Evolutionary conservation across 2,797 vertebrate species (phyloP).

Genomic region (Crenichthys baileyi): DNA sequence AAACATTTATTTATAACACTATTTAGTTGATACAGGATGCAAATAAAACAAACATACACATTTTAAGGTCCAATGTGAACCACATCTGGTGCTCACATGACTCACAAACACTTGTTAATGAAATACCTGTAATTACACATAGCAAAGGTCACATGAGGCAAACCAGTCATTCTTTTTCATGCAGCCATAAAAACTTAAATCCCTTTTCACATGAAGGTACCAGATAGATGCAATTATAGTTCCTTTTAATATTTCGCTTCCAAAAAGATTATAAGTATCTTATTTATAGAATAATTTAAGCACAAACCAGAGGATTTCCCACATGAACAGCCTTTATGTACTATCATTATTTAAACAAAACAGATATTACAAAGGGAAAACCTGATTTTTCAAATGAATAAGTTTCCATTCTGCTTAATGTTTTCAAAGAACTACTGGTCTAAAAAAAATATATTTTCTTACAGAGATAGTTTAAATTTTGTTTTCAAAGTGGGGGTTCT

Average conservation of each 20-base stretch:
- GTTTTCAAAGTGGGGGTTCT: no score
- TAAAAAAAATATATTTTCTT: no score
- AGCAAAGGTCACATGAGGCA: constrained; percentile 17
- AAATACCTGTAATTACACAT: constrained; percentile 1
- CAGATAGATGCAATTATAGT: background rate
- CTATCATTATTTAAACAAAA: background rate
- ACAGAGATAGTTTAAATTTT: no score
- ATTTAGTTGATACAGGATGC: constrained; percentile 1
- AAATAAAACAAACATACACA: constrained; percentile 18
- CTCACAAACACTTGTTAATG: constrained; percentile 4
- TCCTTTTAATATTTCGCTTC: background rate
- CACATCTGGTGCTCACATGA: constrained; percentile 25
- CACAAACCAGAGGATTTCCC: background rate
- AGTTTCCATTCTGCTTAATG: no score
- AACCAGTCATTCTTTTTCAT: background rate
- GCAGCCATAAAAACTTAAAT: background rate
- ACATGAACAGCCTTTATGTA: background rate
- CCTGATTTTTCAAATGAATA: no score
- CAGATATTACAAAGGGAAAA: background rate
- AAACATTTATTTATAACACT: background rate
- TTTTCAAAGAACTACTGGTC: no score
- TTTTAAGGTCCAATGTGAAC: constrained; percentile 80
- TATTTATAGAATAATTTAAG: background rate
- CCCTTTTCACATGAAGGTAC: background rate
- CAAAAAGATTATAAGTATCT: background rate